phyloP scores from a whole-genome alignment of 2,888 invertebrate species.

The Plebejus argus region DNA sequence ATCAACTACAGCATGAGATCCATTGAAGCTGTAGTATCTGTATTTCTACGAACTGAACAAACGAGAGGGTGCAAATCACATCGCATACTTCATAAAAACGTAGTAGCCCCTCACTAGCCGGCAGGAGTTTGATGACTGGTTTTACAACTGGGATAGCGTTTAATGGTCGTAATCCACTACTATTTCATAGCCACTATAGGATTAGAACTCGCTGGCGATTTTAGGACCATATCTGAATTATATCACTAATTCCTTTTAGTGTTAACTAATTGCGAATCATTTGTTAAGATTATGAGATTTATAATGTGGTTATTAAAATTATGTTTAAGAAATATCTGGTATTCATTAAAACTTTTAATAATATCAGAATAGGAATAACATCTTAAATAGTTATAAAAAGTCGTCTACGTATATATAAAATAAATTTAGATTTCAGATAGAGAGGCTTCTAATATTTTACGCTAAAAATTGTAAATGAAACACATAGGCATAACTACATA shows the following conservation, averaged over 20 bases:
- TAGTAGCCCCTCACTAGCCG: constrained; percentile 37
- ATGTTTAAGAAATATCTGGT: no score
- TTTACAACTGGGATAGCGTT: constrained; percentile 67
- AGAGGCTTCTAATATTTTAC: no score
- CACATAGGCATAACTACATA: neutral
- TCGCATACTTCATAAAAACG: neutral
- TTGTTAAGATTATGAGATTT: neutral
- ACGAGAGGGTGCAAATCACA: neutral
- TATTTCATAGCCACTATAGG: constrained; percentile 18
- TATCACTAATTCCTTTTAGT: neutral
- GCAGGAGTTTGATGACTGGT: constrained; percentile 68
- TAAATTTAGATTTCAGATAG: no score
- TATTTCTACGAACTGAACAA: neutral
- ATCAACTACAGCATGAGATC: neutral
- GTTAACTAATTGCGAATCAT: neutral
- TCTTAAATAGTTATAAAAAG: no score
- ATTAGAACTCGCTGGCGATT: neutral
- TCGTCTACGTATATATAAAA: no score
- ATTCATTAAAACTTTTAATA: no score
- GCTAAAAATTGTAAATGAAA: no score
- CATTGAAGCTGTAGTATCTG: neutral
- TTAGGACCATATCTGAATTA: neutral
- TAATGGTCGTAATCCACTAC: constrained; percentile 74
- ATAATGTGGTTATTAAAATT: neutral
- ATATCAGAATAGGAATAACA: no score